Base-by-base conservation (phyloP, 1,140 invertebrate species). In the Diplogasteroides magnus region DNA sequence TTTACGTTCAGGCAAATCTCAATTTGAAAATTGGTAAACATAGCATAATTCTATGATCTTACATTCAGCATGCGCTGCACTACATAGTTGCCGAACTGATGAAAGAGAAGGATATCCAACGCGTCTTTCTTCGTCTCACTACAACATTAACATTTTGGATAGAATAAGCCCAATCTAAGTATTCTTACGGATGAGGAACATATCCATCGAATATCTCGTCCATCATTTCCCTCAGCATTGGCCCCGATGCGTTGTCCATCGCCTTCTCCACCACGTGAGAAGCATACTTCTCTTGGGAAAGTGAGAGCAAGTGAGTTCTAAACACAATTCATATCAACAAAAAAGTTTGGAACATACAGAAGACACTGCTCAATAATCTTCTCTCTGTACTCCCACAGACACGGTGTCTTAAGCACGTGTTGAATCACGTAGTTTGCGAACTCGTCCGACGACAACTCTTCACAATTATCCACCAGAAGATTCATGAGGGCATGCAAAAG, bases 201-300 rank as follows among this genome's bases (percentile, higher is more conserved):
- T 71, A 80, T 2, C 78, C 74, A 27, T 73, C 78, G 58, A 79
- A 76, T 14, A 80, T 71, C 61, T 78, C 77, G 25, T 73, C 37
- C 68, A 79, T 78, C 64, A 75, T 69, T 27, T 71, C 70, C 31
- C 66, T 67, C 0, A 74, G 59, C 19, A 73, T 27, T 14, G 31
- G 58, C 14, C 25, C 19, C 25, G 69, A 67, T n/a, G 75, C 75
- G 31, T 55, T 57, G 11, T 57, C 31, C 28, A 79, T 67, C 6
- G 78, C 77, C 60, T 76, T 64, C 48, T 79, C 78, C 3, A 79
- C 77, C 14, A 79, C 78, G 66, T 79, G 78, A 29, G 76, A 78
- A 23, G 78, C 68, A 48, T 77, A 81, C 63, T 79, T 79, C 25
- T 71, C 69, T 57, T 76, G 77, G 11, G 78, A 81, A 31, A 79